Percentiles rank a stretch among this genome's conserved stretches.
These are phyloP conservation scores for Butorides virescens DNA, from an alignment of 2,113 vertebrate genomes.

Conservation along the genomic window DNA sequence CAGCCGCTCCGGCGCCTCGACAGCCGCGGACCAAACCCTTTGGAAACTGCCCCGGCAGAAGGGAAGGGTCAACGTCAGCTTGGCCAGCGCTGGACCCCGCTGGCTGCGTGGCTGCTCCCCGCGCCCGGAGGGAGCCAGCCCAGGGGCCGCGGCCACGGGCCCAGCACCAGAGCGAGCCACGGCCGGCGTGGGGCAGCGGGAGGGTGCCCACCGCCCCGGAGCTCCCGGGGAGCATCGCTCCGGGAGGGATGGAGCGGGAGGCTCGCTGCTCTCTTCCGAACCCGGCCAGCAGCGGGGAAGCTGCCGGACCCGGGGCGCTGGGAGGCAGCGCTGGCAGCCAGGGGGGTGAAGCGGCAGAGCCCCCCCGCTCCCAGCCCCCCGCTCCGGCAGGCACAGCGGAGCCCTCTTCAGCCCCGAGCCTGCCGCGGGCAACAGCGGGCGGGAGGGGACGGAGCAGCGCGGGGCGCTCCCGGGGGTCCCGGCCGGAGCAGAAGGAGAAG, in stretches of 20 bases:
- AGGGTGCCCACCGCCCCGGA: too few species aligned
- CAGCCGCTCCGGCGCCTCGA: not conserved
- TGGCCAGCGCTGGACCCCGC: not conserved
- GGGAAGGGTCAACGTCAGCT: not conserved
- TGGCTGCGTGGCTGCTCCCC: not conserved
- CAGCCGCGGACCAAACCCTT: rapidly evolving
- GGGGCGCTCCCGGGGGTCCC: not conserved
- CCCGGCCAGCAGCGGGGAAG: not conserved
- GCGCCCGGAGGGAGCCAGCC: not conserved
- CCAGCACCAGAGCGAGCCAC: not conserved
- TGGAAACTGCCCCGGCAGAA: not conserved
- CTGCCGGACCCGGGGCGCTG: not conserved
- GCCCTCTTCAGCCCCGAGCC: not conserved
- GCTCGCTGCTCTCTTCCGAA: not conserved
- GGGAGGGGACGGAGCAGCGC: not conserved
- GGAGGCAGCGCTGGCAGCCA: not conserved
- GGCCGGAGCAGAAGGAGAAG: not conserved
- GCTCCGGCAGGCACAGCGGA: not conserved
- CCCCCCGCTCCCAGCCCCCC: not conserved
- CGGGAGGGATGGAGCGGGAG: not conserved
- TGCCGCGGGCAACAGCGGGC: not conserved
- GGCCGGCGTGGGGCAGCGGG: not conserved
- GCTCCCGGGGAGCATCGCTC: not conserved
- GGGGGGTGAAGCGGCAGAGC: not conserved
- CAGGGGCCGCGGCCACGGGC: not conserved